Conservation (phyloP, 2,113 vertebrate genomes). For the Entelurus aequoreus region DNA sequence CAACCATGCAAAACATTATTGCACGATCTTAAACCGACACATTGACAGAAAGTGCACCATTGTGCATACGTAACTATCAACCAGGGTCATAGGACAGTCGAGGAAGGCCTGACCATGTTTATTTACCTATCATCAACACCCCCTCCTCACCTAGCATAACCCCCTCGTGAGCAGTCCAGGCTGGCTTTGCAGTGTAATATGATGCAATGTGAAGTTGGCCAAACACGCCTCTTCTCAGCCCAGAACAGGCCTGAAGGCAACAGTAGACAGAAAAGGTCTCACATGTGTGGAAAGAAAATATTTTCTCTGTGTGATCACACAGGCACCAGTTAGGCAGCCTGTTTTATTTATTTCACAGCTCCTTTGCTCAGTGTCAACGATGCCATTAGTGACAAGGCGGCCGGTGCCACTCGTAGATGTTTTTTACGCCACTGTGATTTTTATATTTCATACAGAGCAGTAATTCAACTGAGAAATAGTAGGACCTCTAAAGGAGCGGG, state of each 20-base stretch:
- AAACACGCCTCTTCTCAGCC: slow-evolving; percentile 22
- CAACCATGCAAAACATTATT: too few relatives aligned
- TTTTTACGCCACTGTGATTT: too few relatives aligned
- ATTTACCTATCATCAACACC: slow-evolving; percentile 12
- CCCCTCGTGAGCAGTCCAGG: slow-evolving; percentile 16
- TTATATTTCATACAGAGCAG: too few relatives aligned
- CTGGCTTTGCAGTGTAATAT: slow-evolving; percentile 23
- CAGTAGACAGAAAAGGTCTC: slow-evolving; percentile 33
- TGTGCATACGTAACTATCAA: too few relatives aligned
- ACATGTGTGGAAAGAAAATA: slow-evolving; percentile 28
- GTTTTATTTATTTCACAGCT: slow-evolving; percentile 10
- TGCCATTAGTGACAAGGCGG: not conserved
- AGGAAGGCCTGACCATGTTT: slow-evolving; percentile 4
- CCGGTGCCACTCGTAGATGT: too few relatives aligned
- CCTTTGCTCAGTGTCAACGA: too few relatives aligned
- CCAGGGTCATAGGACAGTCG: slow-evolving; percentile 10
- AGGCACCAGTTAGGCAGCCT: not conserved
- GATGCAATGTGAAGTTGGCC: slow-evolving; percentile 49
- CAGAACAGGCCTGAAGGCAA: slow-evolving; percentile 41
- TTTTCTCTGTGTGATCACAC: slow-evolving; percentile 27
- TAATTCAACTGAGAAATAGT: too few relatives aligned
- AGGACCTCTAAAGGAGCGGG: too few relatives aligned
- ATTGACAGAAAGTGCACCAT: too few relatives aligned
- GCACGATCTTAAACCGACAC: too few relatives aligned
- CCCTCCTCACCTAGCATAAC: slow-evolving; percentile 5